These are phyloP conservation scores for Gulo gulo DNA, from an alignment of 2,113 vertebrate species.

Conservation along the genomic window DNA sequence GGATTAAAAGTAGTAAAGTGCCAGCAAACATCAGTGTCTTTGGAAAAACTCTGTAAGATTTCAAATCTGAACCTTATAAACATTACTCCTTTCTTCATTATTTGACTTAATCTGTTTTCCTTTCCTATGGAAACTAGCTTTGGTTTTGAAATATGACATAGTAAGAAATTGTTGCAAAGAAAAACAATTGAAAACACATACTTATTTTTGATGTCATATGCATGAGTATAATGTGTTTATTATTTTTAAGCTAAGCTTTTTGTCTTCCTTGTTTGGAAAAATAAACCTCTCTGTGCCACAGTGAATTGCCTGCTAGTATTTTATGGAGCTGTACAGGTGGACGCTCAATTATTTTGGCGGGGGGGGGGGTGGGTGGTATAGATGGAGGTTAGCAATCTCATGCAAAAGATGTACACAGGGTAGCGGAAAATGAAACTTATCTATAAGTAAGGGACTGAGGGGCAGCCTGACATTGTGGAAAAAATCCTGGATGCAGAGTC, in stretches of 20 bases:
- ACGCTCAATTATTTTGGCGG: neutral
- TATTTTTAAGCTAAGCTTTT: conserved; percentile 4
- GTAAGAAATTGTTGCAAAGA: neutral
- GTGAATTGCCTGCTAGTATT: neutral
- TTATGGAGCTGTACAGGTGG: neutral
- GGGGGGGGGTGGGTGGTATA: neutral
- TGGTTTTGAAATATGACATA: conserved; percentile 51
- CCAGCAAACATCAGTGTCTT: neutral
- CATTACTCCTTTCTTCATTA: neutral
- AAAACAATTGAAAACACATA: neutral
- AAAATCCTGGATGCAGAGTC: neutral
- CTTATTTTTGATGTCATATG: neutral
- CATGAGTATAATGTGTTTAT: neutral
- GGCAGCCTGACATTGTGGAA: neutral
- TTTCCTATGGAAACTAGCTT: neutral
- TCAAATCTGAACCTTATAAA: neutral
- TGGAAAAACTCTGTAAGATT: conserved; percentile 1
- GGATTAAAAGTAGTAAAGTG: neutral
- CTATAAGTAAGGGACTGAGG: neutral
- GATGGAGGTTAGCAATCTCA: neutral
- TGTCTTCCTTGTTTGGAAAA: conserved; percentile 28
- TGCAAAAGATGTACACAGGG: neutral
- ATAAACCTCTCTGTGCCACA: neutral
- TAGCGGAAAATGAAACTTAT: neutral
- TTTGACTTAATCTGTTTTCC: conserved; percentile 39